These are phyloP conservation scores for Numenius arquata DNA, from an alignment of 2,113 vertebrate genomes.

Conservation along the genomic window DNA sequence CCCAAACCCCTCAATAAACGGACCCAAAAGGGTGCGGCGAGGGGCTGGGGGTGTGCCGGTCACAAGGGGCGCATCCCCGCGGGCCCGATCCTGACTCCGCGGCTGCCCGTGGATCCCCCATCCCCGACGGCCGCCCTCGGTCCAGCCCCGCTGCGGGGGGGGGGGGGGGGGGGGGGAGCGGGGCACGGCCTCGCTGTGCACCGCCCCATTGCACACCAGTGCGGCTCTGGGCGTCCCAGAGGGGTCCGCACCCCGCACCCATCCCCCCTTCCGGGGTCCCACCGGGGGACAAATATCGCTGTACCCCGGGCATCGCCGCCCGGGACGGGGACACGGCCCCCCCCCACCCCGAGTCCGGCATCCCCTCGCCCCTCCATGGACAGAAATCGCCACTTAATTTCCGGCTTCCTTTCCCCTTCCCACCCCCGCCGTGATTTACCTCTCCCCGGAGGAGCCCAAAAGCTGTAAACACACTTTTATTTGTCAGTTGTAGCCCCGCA, in stretches of 20 bases:
- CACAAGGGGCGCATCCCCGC: accelerated
- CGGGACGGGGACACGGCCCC: accelerated
- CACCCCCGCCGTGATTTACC: constrained; percentile 39
- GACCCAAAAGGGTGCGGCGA: neutral
- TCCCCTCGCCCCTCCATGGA: accelerated
- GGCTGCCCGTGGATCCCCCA: accelerated
- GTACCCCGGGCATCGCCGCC: neutral
- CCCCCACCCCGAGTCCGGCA: accelerated
- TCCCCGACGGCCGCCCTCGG: accelerated
- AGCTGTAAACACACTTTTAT: constrained; percentile 63
- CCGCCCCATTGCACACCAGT: accelerated
- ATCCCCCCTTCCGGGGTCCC: neutral
- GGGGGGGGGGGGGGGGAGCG: neutral
- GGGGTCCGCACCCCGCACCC: accelerated
- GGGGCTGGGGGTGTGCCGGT: accelerated
- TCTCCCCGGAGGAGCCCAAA: constrained; percentile 37
- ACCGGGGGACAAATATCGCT: accelerated
- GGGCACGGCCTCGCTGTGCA: accelerated
- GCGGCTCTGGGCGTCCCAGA: neutral
- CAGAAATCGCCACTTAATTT: constrained; percentile 5
- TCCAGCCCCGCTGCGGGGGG: neutral
- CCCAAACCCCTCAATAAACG: accelerated
- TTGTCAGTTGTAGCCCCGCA: constrained; percentile 49
- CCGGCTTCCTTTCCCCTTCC: neutral
- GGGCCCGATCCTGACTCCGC: neutral